Evolutionary conservation across 2,888 invertebrate species (phyloP), one percentile per base, ranked within the genome.

Genomic region (Luffia ferchaultella): DNA sequence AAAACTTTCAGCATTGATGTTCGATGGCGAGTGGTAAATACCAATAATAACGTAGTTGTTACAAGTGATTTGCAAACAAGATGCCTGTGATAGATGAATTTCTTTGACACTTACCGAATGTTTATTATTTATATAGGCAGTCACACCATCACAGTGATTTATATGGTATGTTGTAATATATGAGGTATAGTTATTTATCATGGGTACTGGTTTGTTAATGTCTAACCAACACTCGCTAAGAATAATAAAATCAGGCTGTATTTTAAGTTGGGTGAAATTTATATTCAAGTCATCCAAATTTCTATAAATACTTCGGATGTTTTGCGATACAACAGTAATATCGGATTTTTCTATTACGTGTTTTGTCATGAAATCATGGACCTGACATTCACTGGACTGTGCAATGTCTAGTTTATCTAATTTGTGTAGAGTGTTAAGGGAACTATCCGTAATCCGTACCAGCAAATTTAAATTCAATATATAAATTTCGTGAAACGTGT

Each of bases 141-240:
- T 41, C 41, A 48, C 48, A 1, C 48, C 48, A 18, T 48, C 18
- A 42, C 41, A 41, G 40, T 48, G 48, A n/a, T 48, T 48, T 1
- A 48, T 18, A 15, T 48, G 40, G 7, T 48, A 17, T 1, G 7
- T 18, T 7, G 48, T 15, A 12, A 41, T 18, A 1, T 18, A 15
- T 7, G 42, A 16, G 1, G 2, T 18, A 18, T 48, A 48, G 12
- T 48, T 42, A 1, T 17, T 18, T 2, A 41, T 18, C 1, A n/a
- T 16, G n/a, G n/a, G n/a, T n/a, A n/a, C n/a, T n/a, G n/a, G n/a
- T n/a, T n/a, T n/a, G n/a, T n/a, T n/a, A n/a, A n/a, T n/a, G 2
- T 16, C 41, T 41, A 42, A 12, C 5, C 48, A 18, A 15, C 48
- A 48, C 12, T 48, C 48, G 2, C 41, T 48, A 15, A 48, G 18